Evolutionary conservation across 2,113 vertebrate genomes (phyloP).

Genomic region (Pyrgilauda ruficollis): DNA sequence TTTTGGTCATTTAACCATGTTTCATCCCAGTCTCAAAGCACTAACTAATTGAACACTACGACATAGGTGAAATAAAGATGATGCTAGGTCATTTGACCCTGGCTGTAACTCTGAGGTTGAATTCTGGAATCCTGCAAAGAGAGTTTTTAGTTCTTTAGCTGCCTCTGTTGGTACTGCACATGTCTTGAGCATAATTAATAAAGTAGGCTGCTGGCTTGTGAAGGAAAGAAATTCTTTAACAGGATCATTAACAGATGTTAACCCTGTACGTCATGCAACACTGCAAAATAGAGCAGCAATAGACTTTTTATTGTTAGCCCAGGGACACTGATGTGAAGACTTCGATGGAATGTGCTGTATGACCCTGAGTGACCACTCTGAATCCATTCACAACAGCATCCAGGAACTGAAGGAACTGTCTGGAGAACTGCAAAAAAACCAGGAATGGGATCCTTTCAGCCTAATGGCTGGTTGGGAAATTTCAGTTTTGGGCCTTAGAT

Average conservation of each 20-base stretch:
- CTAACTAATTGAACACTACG: accelerated
- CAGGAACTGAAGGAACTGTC: not conserved
- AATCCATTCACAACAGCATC: not conserved
- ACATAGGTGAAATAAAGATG: accelerated
- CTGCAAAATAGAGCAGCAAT: not conserved
- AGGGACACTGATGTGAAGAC: not conserved
- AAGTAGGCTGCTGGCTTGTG: not conserved
- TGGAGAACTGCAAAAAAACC: not conserved
- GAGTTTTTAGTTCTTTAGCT: not conserved
- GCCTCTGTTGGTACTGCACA: not conserved
- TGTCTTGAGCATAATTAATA: not conserved
- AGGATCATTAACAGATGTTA: not conserved
- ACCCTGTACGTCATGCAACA: not conserved
- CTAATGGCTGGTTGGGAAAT: not conserved
- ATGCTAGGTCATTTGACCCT: not conserved
- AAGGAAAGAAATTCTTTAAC: not conserved
- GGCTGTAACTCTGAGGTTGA: not conserved
- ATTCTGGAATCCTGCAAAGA: not conserved
- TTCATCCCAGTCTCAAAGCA: not conserved
- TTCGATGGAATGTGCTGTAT: not conserved
- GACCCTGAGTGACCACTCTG: not conserved
- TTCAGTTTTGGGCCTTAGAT: not conserved
- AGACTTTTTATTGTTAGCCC: not conserved
- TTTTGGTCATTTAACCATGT: accelerated
- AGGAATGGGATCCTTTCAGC: accelerated